A percentile compares a stretch with the other conserved stretches of the same genome.
Evolutionary conservation across 2,888 invertebrate species (phyloP).

Genomic region (Nebria salina): DNA sequence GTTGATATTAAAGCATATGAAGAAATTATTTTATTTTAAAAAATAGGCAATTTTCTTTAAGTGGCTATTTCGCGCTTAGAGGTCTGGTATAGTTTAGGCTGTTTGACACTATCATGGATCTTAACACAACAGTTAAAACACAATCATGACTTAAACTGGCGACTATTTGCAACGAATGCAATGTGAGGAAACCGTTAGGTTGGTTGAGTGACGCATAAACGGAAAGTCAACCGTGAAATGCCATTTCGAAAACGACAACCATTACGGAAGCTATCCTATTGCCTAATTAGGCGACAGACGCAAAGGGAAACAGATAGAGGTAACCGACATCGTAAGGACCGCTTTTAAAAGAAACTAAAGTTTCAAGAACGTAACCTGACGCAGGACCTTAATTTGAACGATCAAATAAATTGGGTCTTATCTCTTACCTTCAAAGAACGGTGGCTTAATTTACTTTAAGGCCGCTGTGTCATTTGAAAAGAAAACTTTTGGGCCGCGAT

Average conservation of each 20-base stretch:
- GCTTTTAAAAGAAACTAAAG: conserved; percentile 50
- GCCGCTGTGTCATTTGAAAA: conserved; percentile 35
- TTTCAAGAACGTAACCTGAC: conserved; percentile 50
- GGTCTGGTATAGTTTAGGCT: no score
- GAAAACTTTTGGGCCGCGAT: conserved; percentile 38
- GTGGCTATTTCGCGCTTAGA: no score
- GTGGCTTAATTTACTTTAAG: conserved; percentile 47
- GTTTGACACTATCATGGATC: no score
- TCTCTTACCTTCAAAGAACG: conserved; percentile 49
- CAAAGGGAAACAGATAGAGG: not conserved
- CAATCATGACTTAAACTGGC: not conserved
- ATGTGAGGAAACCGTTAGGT: not conserved
- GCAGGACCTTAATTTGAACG: conserved; percentile 50
- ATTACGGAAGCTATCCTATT: conserved; percentile 51
- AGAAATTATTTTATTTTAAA: no score
- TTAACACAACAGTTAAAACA: no score
- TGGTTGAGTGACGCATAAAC: conserved; percentile 47
- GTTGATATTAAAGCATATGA: no score
- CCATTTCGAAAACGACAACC: conserved; percentile 51
- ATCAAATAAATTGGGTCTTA: conserved; percentile 52
- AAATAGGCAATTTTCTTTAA: no score
- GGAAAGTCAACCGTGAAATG: conserved; percentile 48
- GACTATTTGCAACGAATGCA: not conserved
- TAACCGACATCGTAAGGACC: conserved; percentile 21
- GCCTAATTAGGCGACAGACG: conserved; percentile 49